Conservation (phyloP, 2,113 vertebrate species). For the Alces alces region DNA sequence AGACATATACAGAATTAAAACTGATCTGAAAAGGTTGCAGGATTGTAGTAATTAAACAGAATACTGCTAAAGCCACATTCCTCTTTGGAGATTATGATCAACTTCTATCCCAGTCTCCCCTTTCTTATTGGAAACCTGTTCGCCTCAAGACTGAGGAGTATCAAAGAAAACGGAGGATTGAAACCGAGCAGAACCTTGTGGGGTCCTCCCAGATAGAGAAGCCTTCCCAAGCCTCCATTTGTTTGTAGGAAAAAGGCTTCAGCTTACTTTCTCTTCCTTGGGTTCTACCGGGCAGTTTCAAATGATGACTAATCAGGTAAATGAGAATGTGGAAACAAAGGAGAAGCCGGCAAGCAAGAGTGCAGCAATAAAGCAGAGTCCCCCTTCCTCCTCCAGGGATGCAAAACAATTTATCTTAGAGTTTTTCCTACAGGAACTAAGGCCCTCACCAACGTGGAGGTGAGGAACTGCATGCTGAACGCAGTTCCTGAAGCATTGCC, state of each 20-base stretch:
- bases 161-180: background rate
- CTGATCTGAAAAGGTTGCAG: background rate
- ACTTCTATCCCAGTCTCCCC: too few species aligned
- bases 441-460: background rate
- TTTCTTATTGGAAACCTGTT: background rate
- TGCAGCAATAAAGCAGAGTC: background rate
- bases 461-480: background rate
- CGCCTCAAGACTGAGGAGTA: background rate
- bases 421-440: background rate
- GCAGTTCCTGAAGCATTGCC: background rate
- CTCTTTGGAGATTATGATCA: background rate
- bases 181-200: background rate
- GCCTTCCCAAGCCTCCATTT: background rate
- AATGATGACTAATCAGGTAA: background rate
- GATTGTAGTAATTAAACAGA: background rate
- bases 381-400: background rate
- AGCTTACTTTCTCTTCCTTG: background rate
- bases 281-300: background rate
- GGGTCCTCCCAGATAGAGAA: background rate
- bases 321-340: background rate
- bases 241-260: background rate
- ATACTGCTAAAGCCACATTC: background rate
- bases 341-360: background rate
- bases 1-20: background rate
- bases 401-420: background rate